Evolutionary conservation across 2,888 invertebrate species (phyloP).

Genomic region (Sylvicola cinctus): DNA sequence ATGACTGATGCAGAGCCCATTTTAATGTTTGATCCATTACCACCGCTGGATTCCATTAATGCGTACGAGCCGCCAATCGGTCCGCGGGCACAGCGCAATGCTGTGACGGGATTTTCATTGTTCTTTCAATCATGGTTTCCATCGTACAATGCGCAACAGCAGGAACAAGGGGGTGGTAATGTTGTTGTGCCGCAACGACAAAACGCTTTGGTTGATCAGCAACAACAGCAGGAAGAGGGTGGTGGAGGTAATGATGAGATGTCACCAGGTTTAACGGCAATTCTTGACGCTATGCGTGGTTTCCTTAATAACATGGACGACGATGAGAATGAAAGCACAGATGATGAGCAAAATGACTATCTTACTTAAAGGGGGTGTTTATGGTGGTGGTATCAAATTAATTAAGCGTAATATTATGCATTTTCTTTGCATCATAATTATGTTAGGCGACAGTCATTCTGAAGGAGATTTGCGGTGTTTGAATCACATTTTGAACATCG

Average conservation of each 20-base stretch:
- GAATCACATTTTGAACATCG: too few species aligned
- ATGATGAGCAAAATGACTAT: constrained; percentile 29
- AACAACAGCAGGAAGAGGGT: constrained; percentile 4
- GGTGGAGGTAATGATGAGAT: constrained; percentile 6
- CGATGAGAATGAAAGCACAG: constrained; percentile 29
- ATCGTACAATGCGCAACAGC: constrained; percentile 27
- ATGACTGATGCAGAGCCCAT: constrained; percentile 27
- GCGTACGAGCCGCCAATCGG: constrained; percentile 30
- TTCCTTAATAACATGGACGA: constrained; percentile 33
- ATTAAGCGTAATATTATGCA: too few species aligned
- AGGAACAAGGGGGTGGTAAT: constrained; percentile 7
- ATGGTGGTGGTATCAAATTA: too few species aligned
- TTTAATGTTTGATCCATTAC: constrained; percentile 57
- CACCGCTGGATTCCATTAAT: constrained; percentile 52
- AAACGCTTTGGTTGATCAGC: constrained; percentile 8
- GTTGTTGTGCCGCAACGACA: not conserved
- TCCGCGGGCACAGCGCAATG: constrained; percentile 5
- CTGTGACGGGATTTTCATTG: constrained; percentile 28
- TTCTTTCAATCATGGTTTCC: constrained; percentile 55
- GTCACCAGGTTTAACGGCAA: constrained; percentile 40
- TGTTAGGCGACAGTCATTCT: too few species aligned
- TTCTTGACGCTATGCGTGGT: constrained; percentile 53
- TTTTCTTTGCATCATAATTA: too few species aligned
- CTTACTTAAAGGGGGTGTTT: constrained; percentile 12
- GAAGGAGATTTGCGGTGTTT: too few species aligned